Evolutionary conservation across 1,140 invertebrate species (phyloP), one percentile per base, ranked within the genome.

Genomic region (Drosophila paulistorum): DNA sequence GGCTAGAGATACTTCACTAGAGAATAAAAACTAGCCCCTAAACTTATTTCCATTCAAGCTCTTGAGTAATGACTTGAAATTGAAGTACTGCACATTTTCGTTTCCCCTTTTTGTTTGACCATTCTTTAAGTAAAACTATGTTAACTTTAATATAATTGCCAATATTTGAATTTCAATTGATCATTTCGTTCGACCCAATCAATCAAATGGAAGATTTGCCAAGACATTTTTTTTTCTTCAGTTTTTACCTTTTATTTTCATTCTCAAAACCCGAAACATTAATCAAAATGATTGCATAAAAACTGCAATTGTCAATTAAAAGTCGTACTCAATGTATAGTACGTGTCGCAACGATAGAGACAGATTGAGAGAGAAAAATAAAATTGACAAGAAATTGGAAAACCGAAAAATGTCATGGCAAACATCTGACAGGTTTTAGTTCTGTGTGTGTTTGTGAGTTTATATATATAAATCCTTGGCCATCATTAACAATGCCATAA

Each of bases 401-500:
- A 59, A 59, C n/a, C 57, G 33, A 59, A 59, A 55, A 59, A 59
- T 59, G 57, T 59, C 57, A 37, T 10, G 33, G 57, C 57, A 59
- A 59, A 59, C 37, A 37, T 37, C 57, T 51, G 45, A 51, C 45
- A 51, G 45, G 9, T 51, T 23, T 51, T 48, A 23, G 17, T 23
- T 51, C 7, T 51, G 17, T 10, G 9, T 51, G 45, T 45, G 42
- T 17, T 17, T 45, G 42, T 42, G 41, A 17, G n/a, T 17, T 5
- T 14, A 3, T 48, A n/a, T 51, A 4, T 51, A 7, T 51, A 20
- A 23, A 51, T 20, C 45, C 20, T 23, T 51, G 17, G 17, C 9
- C 57, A 37, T 37, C 57, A 37, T 59, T 59, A 59, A 59, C 57
- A 59, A 59, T 59, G 57, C 33, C 59, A 77, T 70, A 76, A 76